Base-by-base conservation (phyloP, 2,888 invertebrate species). In the Leptinotarsa peninsularis region DNA sequence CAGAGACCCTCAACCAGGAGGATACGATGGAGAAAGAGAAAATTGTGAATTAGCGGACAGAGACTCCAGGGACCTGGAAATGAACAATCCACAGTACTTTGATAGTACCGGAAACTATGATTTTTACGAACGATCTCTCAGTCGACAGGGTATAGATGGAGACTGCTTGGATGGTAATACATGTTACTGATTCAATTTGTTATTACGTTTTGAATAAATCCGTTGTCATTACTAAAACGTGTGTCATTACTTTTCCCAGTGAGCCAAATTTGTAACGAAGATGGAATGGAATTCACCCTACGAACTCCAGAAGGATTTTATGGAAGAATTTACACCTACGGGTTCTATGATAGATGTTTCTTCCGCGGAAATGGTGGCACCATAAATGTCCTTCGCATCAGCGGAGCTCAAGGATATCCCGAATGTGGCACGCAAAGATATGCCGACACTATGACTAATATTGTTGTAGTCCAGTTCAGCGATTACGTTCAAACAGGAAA, bases 271-370 rank as follows among this genome's bases (percentile, higher is more conserved):
- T 97, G 97, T 88, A 96, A 95, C 84, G 96, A 96, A 89, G 96
- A 97, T 86, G 97, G 96, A 1, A 97, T 97, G 96, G 96, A 96
- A 86, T 97, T 97, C 85, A 96, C 96, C 0, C 90, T 97, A 71
- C 91, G 94, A 77, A 94, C 96, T 0, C 95, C 96, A 0, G 96
- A 96, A 90, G 95, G 95, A 14, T 97, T 97, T 87, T 92, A 94
- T 81, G 97, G 97, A 3, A 90, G 97, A 71, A 96, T 97, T 87
- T 97, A 97, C 87, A 95, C 96, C 0, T 96, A 97, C 84, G 96
- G 96, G 2, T 96, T 94, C 88, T 97, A 97, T 86, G 96, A 97
- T 85, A 89, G 91, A 90, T 97, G 97, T 85, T 97, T 96, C 91
- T 96, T 96, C 91, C 92, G 96, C 74, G 97, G 97, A 14, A 96